Conservation (phyloP, 1,140 invertebrate genomes). For the Vanessa tameamea region DNA sequence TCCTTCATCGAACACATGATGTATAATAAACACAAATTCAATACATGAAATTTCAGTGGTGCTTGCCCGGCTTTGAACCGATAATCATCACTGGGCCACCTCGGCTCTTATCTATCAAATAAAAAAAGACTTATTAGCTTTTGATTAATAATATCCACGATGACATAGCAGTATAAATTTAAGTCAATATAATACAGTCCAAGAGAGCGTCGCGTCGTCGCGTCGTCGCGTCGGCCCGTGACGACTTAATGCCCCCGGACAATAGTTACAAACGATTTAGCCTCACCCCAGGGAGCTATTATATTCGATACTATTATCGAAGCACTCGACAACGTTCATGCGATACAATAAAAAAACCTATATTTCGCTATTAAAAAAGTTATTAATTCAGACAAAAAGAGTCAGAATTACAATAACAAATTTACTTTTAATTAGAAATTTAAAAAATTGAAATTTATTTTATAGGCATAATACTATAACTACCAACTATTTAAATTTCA, state of each 20-base stretch:
- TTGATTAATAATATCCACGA: conserved; percentile 43
- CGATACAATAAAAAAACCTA: conserved; percentile 6
- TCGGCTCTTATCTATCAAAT: not conserved
- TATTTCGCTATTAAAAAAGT: too few relatives aligned
- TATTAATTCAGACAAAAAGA: too few relatives aligned
- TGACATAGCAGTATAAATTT: conserved; percentile 37
- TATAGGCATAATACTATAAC: too few relatives aligned
- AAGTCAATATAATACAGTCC: conserved; percentile 33
- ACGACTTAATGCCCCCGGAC: conserved; percentile 64
- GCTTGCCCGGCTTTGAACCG: too few relatives aligned
- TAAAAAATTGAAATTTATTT: too few relatives aligned
- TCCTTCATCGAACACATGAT: too few relatives aligned
- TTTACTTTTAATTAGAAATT: too few relatives aligned
- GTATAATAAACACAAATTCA: too few relatives aligned
- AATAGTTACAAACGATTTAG: conserved; percentile 69
- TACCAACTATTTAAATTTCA: too few relatives aligned
- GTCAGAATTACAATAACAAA: too few relatives aligned
- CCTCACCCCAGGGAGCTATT: conserved; percentile 51
- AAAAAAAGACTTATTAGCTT: conserved; percentile 28
- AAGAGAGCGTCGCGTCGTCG: conserved; percentile 28
- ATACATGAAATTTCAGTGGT: too few relatives aligned
- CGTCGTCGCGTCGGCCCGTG: conserved; percentile 53
- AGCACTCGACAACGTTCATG: conserved; percentile 16
- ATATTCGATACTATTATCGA: conserved; percentile 20
- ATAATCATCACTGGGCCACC: too few relatives aligned